Percentiles rank a stretch among this genome's conserved stretches.
phyloP scores from a whole-genome alignment of 2,113 vertebrate species.

The Rhinichthys klamathensis region DNA sequence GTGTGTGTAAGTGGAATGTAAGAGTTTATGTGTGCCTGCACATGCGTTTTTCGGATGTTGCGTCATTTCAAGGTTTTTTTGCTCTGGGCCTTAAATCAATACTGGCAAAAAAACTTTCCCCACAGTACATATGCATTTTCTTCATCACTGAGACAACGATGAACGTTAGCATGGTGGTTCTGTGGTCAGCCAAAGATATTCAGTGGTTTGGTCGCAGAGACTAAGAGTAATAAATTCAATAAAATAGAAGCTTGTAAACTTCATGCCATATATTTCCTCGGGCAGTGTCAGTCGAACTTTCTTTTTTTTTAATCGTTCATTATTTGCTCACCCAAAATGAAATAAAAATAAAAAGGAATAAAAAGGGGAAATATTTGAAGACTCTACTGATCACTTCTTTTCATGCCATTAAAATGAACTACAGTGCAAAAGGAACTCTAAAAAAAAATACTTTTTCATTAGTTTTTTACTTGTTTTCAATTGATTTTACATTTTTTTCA shows the following conservation, averaged over 20 bases:
- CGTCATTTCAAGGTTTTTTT: conserved; percentile 6
- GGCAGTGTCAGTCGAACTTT: background rate
- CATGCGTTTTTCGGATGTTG: conserved; percentile 18
- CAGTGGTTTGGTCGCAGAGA: background rate
- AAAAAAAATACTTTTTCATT: background rate
- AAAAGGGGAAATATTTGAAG: background rate
- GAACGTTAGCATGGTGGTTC: background rate
- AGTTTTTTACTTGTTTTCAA: background rate
- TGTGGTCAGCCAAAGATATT: conserved; percentile 13
- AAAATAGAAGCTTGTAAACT: conserved; percentile 16
- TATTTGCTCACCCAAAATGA: background rate
- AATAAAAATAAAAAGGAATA: no score
- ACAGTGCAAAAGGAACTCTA: background rate
- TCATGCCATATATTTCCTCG: background rate
- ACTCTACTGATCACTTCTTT: background rate
- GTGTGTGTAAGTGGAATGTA: conserved; percentile 13
- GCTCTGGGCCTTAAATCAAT: conserved; percentile 43
- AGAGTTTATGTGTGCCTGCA: conserved; percentile 4
- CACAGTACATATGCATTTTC: background rate
- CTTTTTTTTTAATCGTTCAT: background rate
- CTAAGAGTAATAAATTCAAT: conserved; percentile 17
- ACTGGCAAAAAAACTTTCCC: conserved; percentile 16
- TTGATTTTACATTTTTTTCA: no score
- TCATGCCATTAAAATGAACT: background rate
- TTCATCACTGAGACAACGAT: conserved; percentile 5